Evolutionary conservation across 2,888 invertebrate species (phyloP).

Genomic region (Campoletis raptor): DNA sequence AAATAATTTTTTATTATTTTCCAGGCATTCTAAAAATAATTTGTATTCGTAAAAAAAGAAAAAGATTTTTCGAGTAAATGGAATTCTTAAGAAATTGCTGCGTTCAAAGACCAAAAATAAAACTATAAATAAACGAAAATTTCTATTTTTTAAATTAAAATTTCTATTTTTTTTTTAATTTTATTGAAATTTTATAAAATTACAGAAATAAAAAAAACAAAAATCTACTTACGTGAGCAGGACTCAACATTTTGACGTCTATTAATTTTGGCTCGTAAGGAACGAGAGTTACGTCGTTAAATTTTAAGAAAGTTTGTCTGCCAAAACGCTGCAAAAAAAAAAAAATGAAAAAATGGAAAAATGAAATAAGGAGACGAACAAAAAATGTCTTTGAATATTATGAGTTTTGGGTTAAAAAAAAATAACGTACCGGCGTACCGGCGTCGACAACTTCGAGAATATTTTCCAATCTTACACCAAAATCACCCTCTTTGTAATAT

Average conservation of each 20-base stretch:
- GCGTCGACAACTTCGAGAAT: constrained; percentile 90
- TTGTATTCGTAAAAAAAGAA: constrained; percentile 14
- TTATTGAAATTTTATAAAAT: too few species aligned
- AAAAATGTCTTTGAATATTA: background rate
- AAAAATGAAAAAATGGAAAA: constrained; percentile 1
- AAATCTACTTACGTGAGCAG: constrained; percentile 89
- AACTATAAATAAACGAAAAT: background rate
- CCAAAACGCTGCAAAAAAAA: constrained; percentile 74
- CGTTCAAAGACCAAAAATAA: background rate
- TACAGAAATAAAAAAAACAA: background rate
- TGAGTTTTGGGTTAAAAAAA: background rate
- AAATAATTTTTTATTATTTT: too few species aligned
- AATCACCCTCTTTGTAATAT: constrained; percentile 93
- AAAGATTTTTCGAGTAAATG: background rate
- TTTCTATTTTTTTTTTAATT: too few species aligned
- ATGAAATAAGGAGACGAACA: background rate
- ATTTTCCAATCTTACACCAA: constrained; percentile 95
- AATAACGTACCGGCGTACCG: constrained; percentile 80
- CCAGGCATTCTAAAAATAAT: too few species aligned
- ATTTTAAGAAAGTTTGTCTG: constrained; percentile 88
- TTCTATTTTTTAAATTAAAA: background rate
- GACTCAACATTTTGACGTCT: constrained; percentile 90
- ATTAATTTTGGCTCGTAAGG: constrained; percentile 96
- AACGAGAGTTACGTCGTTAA: constrained; percentile 93
- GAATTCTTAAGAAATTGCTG: background rate